Base-by-base conservation (phyloP, 2,113 vertebrate species). In the Crypturellus undulatus region DNA sequence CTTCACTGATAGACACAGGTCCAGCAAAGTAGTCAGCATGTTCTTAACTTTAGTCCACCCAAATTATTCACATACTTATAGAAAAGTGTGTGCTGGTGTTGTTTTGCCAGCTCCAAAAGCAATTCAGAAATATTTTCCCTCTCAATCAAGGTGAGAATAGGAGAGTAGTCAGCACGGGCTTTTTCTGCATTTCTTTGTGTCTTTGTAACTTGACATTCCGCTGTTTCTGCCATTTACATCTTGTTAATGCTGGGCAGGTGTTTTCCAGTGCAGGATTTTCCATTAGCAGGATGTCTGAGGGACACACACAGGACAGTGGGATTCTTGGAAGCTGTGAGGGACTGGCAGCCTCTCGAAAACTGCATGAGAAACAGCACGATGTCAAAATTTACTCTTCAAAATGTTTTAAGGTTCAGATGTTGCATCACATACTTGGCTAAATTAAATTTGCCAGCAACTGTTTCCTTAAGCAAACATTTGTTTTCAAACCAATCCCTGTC, bases 211-310 rank as follows among this genome's bases (percentile, higher is more conserved):
- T 94, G 95, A 96, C 83, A 81, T 96, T 97, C 94, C 79, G 95
- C 84, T 97, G 95, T 96, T 98, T 94, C 96, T 96, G 68, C 79
- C 96, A 96, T 97, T 98, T 98, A 93, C 97, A 96, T 97, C 96
- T 96, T 96, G 97, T 96, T 98, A 98, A 96, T 97, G 94, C 95
- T 42, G 83, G 98, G 96, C 98, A 98, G 97, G 97, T 98, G 98
- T 97, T 98, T 98, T 96, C 97, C 95, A 96, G 77, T 52, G 59
- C 71, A 92, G 96, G 91, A 91, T 93, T 97, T 97, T 96, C 97
- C 97, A 98, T 98, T 98, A 97, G 94, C 93, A 95, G 96, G 95
- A 97, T 98, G 97, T 98, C 97, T 97, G 96, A 96, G 95, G 97
- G 96, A 98, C 97, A 95, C 77, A 93, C 89, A 96, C 32, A 97